Evolutionary conservation across 2,797 vertebrate species (phyloP).

Genomic region (Threskiornis aethiopicus): DNA sequence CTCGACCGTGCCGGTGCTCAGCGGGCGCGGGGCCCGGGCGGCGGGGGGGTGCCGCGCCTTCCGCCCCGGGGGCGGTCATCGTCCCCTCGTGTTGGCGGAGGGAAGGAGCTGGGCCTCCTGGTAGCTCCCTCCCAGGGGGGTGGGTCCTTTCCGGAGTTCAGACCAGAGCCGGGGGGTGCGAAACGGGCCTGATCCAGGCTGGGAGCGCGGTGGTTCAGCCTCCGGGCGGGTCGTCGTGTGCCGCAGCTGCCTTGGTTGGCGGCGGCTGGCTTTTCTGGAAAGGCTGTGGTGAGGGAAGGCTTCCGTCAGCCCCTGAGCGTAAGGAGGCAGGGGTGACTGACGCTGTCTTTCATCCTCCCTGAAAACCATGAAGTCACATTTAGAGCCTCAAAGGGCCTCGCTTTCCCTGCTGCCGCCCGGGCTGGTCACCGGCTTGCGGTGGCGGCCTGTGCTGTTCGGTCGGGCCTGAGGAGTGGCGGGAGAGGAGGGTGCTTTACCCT

Average conservation of each 20-base stretch:
- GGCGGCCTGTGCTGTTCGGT: rapidly evolving
- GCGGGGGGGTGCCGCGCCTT: rapidly evolving
- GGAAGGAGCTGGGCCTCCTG: rapidly evolving
- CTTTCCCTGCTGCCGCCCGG: neutral
- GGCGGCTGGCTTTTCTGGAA: neutral
- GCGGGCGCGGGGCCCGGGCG: rapidly evolving
- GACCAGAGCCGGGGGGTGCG: neutral
- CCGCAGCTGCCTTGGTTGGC: neutral
- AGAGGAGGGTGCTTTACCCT: too few species aligned
- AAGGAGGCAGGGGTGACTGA: rapidly evolving
- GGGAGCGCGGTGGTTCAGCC: too few species aligned
- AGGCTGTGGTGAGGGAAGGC: neutral
- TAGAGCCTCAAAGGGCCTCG: too few species aligned
- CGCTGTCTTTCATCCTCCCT: neutral
- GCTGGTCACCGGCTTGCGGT: neutral
- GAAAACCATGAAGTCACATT: neutral
- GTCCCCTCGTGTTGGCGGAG: rapidly evolving
- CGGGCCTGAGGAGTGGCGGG: neutral
- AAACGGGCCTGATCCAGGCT: neutral
- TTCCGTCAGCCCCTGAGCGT: neutral
- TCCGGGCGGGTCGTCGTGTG: neutral
- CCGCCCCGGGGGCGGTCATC: rapidly evolving
- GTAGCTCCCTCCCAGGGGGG: neutral
- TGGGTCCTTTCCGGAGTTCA: neutral
- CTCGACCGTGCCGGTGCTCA: too few species aligned